Evolutionary conservation across 2,797 vertebrate genomes (phyloP), one percentile per base, ranked within the genome.

Genomic region (Argentina silus): DNA sequence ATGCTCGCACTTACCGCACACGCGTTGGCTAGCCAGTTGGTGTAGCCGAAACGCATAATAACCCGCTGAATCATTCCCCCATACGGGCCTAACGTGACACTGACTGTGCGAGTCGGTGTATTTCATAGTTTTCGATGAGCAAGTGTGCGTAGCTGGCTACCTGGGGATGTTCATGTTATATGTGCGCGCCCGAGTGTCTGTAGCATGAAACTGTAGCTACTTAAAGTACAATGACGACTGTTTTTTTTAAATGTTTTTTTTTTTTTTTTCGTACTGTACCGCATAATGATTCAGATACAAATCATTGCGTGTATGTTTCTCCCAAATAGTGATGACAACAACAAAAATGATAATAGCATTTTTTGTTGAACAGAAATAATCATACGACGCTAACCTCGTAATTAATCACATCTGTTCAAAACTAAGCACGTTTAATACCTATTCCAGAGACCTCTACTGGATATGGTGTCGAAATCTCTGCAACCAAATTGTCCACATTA

Each of bases 1-100:
- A 78, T 75, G 78, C 72, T 77, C 69, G 57, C 51, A 81, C 77
- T 78, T 83, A 81, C 76, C 81, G 81, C 77, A 88, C 91, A 92
- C 90, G 90, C 91, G 91, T 79, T 78, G 73, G 64, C 76, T 71
- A 72, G 70, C 74, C 86, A 78, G 76, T 79, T 76, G 78, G 83
- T 81, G 70, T 84, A 85, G 86, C 87, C 83, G 78, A 90, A 91
- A 88, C 85, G 91, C 88, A 84, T 72, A 91, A 92, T 89, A 93
- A 93, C 87, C 87, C 91, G 93, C 94, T 94, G 94, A 95, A 94
- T 95, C 93, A 94, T 93, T 91, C 91, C 84, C 55, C 77, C 86
- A 79, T 80, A 82, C 78, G 76, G 85, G 74, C 90, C 89, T 85
- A 89, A 75, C 88, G 88, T 89, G 90, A 93, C 91, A 90, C 88